phyloP scores from a whole-genome alignment of 2,113 vertebrate genomes.

The Hiodon alosoides region DNA sequence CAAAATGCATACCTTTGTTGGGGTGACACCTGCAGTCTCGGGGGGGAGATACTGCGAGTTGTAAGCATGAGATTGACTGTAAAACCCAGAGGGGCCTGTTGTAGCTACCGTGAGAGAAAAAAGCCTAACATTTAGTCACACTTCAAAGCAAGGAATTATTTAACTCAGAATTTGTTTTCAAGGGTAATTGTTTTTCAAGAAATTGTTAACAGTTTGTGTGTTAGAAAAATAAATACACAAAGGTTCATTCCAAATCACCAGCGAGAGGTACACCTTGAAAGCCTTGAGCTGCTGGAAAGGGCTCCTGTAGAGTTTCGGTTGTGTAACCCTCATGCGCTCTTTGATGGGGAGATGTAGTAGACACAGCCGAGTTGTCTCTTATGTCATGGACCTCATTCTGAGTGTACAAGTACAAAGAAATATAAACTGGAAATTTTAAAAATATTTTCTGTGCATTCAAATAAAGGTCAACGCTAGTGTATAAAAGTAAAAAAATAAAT shows the following conservation, averaged over 20 bases:
- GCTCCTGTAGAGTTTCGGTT: constrained; percentile 71
- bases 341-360: constrained; percentile 62
- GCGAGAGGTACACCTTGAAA: constrained; percentile 86
- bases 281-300: constrained; percentile 76
- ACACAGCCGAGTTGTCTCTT: constrained; percentile 70
- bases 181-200: too few relatives aligned
- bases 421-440: not conserved
- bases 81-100: constrained; percentile 80
- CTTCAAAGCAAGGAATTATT: not conserved
- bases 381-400: constrained; percentile 94
- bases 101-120: constrained; percentile 72
- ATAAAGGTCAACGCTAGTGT: too few relatives aligned
- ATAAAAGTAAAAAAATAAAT: too few relatives aligned
- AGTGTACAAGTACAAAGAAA: constrained; percentile 8
- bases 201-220: too few relatives aligned
- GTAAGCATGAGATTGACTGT: constrained; percentile 87
- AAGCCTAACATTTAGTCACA: not conserved
- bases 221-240: too few relatives aligned
- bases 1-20: constrained; percentile 77
- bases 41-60: constrained; percentile 91
- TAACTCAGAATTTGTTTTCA: not conserved
- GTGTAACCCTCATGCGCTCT: constrained; percentile 78
- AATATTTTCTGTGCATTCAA: too few relatives aligned
- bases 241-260: constrained; percentile 53
- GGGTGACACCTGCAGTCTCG: constrained; percentile 84